Evolutionary conservation across 2,113 vertebrate genomes (phyloP), one percentile per base, ranked within the genome.

Genomic region (human): DNA sequence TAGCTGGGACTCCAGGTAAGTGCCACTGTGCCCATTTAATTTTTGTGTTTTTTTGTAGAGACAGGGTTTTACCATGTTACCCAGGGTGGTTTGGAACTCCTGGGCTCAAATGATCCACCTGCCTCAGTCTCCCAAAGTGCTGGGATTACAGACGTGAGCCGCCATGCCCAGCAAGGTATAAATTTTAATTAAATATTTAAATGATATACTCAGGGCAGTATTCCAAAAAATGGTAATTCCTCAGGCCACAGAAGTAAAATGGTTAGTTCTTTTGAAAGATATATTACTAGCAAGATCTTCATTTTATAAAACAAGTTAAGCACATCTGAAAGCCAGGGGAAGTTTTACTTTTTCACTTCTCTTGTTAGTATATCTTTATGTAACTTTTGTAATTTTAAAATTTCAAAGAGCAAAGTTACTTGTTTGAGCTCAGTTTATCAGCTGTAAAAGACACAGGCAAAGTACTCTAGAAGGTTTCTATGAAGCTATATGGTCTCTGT

Each of bases 311-410:
- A 84, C 52, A 90, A 90, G 70, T 86, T 35, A 70, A 93, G 32
- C 40, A 91, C 50, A 81, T 50, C 14, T 82, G 32, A 90, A 81
- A 87, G n/a, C 45, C 40, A 89, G 10, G 38, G 30, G 43, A 59
- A 80, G 80, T 55, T 80, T 92, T 80, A 57, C 11, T 78, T 76
- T 85, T 78, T 57, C 55, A 43, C 1, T 52, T 55, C 55, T 83
- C 64, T 80, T 61, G 2, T 48, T 35, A 81, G 43, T 86, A 6
- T 61, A 86, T 89, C 64, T 95, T 95, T 90, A 90, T 43, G 23
- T 30, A 93, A 97, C 38, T 66, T 96, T 84, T 89, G 78, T 45
- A 78, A 66, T 55, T 94, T 64, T 75, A 93, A 95, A 93, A 61
- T 80, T 68, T 96, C 59, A 93, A 94, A 93, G 27, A 85, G 45